phyloP scores from a whole-genome alignment of 2,888 invertebrate species.

The Pandemis cinnamomeana region DNA sequence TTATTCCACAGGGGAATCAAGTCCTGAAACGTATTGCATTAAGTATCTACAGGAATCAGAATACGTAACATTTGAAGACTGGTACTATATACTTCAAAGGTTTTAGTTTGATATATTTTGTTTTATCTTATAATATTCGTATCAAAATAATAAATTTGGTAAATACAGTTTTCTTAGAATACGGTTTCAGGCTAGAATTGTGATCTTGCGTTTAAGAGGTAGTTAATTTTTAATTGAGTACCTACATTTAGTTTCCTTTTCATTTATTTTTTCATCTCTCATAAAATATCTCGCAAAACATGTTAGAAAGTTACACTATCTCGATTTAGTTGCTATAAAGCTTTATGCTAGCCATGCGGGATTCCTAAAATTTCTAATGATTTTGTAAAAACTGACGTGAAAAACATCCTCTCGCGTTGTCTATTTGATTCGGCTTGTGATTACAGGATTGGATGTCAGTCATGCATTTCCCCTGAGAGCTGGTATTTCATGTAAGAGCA shows the following conservation, averaged over 20 bases:
- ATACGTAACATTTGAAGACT: neutral
- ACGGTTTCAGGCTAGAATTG: too few species aligned
- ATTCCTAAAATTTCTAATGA: neutral
- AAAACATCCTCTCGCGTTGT: neutral
- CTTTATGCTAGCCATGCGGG: neutral
- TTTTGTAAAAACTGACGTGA: neutral
- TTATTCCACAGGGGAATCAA: conserved; percentile 13
- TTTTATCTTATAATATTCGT: neutral
- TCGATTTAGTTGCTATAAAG: too few species aligned
- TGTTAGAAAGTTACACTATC: too few species aligned
- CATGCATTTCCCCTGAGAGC: conserved; percentile 18
- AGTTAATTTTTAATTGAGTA: too few species aligned
- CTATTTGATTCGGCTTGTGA: neutral
- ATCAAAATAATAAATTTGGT: neutral
- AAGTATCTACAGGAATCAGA: conserved; percentile 4
- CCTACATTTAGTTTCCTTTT: too few species aligned
- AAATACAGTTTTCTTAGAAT: neutral
- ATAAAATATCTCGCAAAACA: too few species aligned
- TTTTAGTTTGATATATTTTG: neutral
- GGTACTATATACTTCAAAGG: neutral
- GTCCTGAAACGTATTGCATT: neutral
- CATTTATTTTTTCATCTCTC: too few species aligned
- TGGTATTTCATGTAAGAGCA: conserved; percentile 5
- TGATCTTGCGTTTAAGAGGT: too few species aligned
- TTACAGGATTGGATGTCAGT: neutral